Base-by-base conservation (phyloP, 1,140 invertebrate species). In the Eupristina koningsbergeri region DNA sequence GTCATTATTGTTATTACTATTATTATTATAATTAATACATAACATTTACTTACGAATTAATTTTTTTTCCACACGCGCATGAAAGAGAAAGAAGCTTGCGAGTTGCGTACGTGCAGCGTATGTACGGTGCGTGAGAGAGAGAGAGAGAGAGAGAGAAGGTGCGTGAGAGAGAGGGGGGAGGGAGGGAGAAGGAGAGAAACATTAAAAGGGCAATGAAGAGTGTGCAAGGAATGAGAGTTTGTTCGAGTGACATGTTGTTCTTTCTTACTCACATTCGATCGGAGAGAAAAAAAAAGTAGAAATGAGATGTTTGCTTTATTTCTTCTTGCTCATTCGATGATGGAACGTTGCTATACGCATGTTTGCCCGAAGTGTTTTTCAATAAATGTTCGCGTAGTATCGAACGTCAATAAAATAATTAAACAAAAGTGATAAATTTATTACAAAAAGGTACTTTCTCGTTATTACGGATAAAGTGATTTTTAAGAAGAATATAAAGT, bases 1-100 rank as follows among this genome's bases (percentile, higher is more conserved):
- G 89, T 91, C 87, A 90, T 91, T 91, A 90, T 91, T 91, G 88
- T 92, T 91, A 91, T 86, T 85, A 87, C 87, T 89, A 82, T 81
- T 85, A 87, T 87, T 89, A 82, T 81, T 81, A 82, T 73, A 58
- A 85, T 81, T 81, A 81, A 81, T 81, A 50, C 45, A 71, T 85
- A 85, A 85, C 75, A 85, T 78, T 85, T 81, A 81, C 64, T 85
- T 85, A 81, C 64, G 79, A 45, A 81, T 77, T 77, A 81, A 85
- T 85, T 85, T 13, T 69, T n/a, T 78, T 85, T 79, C 45, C 73
- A 58, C 34, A 78, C 45, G 39, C 45, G 61, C 45, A 53, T 63
- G 34, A 29, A 50, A 76, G 74, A 47, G 29, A 39, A 78, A 34
- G 19, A 8, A 17, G 22, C n/a, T 5, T 41, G 22, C 61, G 58